A percentile compares a stretch with the other conserved stretches of the same genome.
Conservation (phyloP, 2,113 vertebrate genomes). For the Perca fluviatilis region DNA sequence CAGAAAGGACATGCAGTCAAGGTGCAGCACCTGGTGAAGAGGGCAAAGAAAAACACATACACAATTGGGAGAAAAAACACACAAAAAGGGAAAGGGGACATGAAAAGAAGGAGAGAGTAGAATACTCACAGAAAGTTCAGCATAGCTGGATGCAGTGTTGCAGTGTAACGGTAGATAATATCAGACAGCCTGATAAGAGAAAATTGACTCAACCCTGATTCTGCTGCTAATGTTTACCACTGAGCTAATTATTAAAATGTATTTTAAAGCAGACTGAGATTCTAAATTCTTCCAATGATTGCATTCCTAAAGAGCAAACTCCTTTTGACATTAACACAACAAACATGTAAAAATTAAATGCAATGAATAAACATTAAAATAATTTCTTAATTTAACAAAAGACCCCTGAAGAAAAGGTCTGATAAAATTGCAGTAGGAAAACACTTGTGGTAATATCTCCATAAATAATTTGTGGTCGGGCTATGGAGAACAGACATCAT, state of each 20-base stretch:
- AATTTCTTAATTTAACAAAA: conserved; percentile 36
- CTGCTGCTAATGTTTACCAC: conserved; percentile 12
- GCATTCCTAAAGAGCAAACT: conserved; percentile 19
- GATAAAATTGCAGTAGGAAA: conserved; percentile 47
- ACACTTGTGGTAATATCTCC: conserved; percentile 64
- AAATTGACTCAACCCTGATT: conserved; percentile 7
- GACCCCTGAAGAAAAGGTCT: conserved; percentile 34
- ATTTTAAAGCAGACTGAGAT: conserved; percentile 10
- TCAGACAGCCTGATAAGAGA: not conserved
- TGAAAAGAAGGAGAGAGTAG: not conserved
- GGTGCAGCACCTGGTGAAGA: conserved; percentile 20
- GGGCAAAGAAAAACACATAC: conserved; percentile 8
- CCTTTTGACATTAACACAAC: conserved; percentile 14
- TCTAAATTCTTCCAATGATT: not conserved
- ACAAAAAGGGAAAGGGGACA: not conserved
- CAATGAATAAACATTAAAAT: conserved; percentile 18
- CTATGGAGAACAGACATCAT: conserved; percentile 73
- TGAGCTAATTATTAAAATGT: not conserved
- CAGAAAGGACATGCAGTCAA: conserved; percentile 35
- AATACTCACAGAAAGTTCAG: conserved; percentile 1
- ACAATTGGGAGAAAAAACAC: conserved; percentile 4
- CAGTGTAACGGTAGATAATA: not conserved
- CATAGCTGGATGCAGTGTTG: not conserved
- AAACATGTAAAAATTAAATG: conserved; percentile 16
- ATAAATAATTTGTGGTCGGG: conserved; percentile 78